Base-by-base conservation (phyloP, 2,113 vertebrate genomes). In the Leuciscus idus region DNA sequence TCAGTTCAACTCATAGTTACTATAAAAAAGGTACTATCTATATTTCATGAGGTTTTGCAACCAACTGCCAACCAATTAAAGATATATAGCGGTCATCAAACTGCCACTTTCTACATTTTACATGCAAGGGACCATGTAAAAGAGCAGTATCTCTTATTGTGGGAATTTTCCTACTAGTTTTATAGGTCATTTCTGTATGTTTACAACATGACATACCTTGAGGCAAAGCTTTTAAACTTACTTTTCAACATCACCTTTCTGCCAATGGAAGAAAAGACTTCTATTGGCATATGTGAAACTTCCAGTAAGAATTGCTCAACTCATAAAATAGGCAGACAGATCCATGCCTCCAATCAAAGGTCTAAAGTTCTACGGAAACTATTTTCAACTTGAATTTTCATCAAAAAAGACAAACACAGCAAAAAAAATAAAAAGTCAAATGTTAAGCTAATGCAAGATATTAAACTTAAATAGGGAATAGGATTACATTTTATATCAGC, bases 291-390 rank as follows among this genome's bases (percentile, higher is more conserved):
- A 17, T 26, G 2, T 81, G 23, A 79, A 43, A 39, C 21, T 15
- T 64, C 59, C 59, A 66, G 36, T 66, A 64, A 19, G 39, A 62
- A 81, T n/a, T 43, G 36, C 3, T 62, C 33, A 81, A 81, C 59
- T 66, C 79, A 64, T 46, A 66, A 81, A 81, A 81, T 39, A 48
- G 13, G 7, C 77, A 61, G 76, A 36, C 28, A 78, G 77, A 79
- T 59, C 50, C 55, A 15, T 61, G 21, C 30, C 21, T 28, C 36
- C 12, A 26, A 43, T 9, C 3, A 43, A 61, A 80, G 1, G 11
- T 79, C 43, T 79, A 36, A 74, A 74, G n/a, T 12, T 74, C 72
- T 48, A 26, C 2, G 10, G 70, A 74, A 74, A 74, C 39, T 8
- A n/a, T 4, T 74, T 66, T 17, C 2, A 30, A 62, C 11, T 62